Evolutionary conservation across 2,888 invertebrate genomes (phyloP).

Genomic region (Erebia aethiops): DNA sequence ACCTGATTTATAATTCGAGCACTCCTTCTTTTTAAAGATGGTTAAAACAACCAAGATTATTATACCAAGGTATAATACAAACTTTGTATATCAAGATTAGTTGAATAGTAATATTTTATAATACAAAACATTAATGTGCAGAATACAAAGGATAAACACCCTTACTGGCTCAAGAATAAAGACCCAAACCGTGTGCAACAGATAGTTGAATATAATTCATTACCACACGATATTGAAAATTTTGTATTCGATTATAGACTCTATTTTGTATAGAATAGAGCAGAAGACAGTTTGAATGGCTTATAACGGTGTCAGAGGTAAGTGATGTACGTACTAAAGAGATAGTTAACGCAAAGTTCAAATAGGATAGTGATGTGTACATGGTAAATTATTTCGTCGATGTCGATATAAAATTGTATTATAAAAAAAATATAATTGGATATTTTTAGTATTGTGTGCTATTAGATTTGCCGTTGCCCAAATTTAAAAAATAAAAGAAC

Average conservation of each 20-base stretch:
- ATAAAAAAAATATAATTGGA: no score
- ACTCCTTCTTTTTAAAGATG: neutral
- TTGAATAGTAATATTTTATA: slow-evolving; percentile 25
- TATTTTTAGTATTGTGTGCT: no score
- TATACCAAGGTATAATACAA: neutral
- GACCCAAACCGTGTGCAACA: slow-evolving; percentile 5
- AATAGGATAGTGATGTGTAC: slow-evolving; percentile 49
- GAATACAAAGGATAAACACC: neutral
- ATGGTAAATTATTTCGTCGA: slow-evolving; percentile 38
- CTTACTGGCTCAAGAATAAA: neutral
- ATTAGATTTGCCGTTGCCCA: no score
- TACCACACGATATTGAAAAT: slow-evolving; percentile 2
- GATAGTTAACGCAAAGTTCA: slow-evolving; percentile 65
- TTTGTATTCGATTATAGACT: slow-evolving; percentile 9
- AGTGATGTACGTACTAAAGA: slow-evolving; percentile 58
- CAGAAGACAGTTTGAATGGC: slow-evolving; percentile 31
- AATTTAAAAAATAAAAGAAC: no score
- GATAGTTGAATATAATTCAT: slow-evolving; percentile 28
- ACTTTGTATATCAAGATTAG: slow-evolving; percentile 28
- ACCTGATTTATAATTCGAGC: no score
- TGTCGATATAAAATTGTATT: neutral
- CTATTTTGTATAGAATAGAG: slow-evolving; percentile 21
- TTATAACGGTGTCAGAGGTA: slow-evolving; percentile 41
- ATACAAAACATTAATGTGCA: slow-evolving; percentile 13
- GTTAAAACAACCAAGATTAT: slow-evolving; percentile 1